These are phyloP conservation scores for Cossypha dichroa DNA, from an alignment of 2,797 vertebrate species.

Conservation along the genomic window DNA sequence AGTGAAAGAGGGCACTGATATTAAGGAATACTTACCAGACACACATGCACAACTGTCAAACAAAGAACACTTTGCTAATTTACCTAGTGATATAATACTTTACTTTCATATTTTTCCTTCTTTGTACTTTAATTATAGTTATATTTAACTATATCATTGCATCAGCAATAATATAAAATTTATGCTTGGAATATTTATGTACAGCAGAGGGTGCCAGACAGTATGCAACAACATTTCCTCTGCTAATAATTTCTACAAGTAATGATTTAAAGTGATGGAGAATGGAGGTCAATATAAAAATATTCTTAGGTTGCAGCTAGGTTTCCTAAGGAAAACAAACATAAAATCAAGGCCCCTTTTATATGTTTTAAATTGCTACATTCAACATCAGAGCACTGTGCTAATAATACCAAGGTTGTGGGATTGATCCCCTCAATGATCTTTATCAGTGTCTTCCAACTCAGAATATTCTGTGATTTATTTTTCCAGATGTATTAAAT, in stretches of 20 bases:
- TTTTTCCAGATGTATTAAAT: not conserved
- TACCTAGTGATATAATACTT: not conserved
- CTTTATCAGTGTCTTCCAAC: not conserved
- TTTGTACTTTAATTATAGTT: not conserved
- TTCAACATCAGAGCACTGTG: not conserved
- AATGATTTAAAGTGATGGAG: not conserved
- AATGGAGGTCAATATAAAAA: not conserved
- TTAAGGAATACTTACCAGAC: not conserved
- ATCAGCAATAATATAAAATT: not conserved
- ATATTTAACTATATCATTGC: too few species aligned
- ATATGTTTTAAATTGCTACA: not conserved
- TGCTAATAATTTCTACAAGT: not conserved
- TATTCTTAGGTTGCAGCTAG: not conserved
- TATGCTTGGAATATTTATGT: not conserved
- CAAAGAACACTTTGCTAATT: not conserved
- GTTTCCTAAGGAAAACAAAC: not conserved
- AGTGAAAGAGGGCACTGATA: not conserved
- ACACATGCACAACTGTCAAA: not conserved
- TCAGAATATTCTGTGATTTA: not conserved
- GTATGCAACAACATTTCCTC: not conserved
- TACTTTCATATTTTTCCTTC: not conserved
- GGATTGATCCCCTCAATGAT: not conserved
- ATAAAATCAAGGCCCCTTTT: not conserved
- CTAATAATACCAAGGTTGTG: not conserved
- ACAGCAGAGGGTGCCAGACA: conserved; percentile 20